These are phyloP conservation scores for Hoplostethus mediterraneus DNA, from an alignment of 2,797 vertebrate genomes.

Conservation along the genomic window DNA sequence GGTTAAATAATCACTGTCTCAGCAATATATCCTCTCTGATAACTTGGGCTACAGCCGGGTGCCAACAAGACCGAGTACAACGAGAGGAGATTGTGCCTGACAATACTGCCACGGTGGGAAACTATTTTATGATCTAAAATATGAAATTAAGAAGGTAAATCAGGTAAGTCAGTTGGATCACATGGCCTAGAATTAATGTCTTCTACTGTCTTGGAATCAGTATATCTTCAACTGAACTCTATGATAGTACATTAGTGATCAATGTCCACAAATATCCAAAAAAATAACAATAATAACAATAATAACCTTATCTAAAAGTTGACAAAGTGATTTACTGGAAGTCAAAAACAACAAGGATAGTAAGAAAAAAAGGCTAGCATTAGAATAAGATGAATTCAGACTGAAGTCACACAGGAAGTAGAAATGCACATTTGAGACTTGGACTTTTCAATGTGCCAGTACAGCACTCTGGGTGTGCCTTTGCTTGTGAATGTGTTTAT, in stretches of 20 bases:
- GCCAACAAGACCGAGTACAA: slow-evolving; percentile 25
- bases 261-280: neutral
- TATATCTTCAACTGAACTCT: neutral
- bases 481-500: too few species aligned
- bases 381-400: too few species aligned
- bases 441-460: too few species aligned
- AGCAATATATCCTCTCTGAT: slow-evolving; percentile 56
- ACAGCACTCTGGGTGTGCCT: too few species aligned
- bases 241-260: neutral
- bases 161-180: neutral
- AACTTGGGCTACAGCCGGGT: slow-evolving; percentile 54
- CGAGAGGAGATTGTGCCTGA: slow-evolving; percentile 37
- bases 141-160: slow-evolving; percentile 38
- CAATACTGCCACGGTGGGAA: neutral
- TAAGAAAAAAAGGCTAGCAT: too few species aligned
- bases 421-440: too few species aligned
- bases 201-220: neutral
- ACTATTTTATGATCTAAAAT: slow-evolving; percentile 22
- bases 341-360: too few species aligned
- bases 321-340: too few species aligned
- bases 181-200: slow-evolving; percentile 2
- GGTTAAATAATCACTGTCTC: slow-evolving; percentile 51
- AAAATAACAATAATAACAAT: too few species aligned
- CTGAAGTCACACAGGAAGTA: too few species aligned
- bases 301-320: too few species aligned